Conservation (phyloP, 2,113 vertebrate genomes). For the Protobothrops flavoviridis region DNA sequence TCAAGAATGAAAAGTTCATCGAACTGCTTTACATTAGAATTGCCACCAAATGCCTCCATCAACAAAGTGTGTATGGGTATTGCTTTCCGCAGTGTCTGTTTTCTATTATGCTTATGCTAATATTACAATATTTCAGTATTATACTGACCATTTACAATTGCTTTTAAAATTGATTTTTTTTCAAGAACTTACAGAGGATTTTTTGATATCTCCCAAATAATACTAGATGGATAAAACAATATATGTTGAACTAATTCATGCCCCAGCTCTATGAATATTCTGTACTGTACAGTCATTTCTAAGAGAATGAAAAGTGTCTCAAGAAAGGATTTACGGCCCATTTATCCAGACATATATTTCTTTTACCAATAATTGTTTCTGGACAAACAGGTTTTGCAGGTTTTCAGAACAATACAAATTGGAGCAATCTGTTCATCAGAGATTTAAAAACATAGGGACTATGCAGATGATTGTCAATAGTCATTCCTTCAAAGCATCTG, state of each 20-base stretch:
- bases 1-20: not conserved
- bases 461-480: not conserved
- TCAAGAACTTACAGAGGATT: not conserved
- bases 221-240: not conserved
- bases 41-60: not conserved
- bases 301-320: not conserved
- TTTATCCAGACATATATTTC: not conserved
- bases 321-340: not conserved
- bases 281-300: not conserved
- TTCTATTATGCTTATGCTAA: not conserved
- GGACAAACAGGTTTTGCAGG: not conserved
- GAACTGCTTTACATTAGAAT: not conserved
- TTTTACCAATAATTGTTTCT: not conserved
- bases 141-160: not conserved
- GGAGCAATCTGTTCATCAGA: not conserved
- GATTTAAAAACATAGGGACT: not conserved
- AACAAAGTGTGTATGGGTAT: not conserved
- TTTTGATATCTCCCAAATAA: not conserved
- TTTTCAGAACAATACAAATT: not conserved
- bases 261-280: not conserved
- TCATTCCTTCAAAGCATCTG: not conserved
- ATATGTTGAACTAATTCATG: not conserved
- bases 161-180: not conserved
- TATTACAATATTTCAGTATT: not conserved
- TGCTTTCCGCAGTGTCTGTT: not conserved